A percentile compares a stretch with the other conserved stretches of the same genome.
These are phyloP conservation scores for Periophthalmodon schlosseri DNA, from an alignment of 2,113 vertebrate genomes.

Conservation along the genomic window DNA sequence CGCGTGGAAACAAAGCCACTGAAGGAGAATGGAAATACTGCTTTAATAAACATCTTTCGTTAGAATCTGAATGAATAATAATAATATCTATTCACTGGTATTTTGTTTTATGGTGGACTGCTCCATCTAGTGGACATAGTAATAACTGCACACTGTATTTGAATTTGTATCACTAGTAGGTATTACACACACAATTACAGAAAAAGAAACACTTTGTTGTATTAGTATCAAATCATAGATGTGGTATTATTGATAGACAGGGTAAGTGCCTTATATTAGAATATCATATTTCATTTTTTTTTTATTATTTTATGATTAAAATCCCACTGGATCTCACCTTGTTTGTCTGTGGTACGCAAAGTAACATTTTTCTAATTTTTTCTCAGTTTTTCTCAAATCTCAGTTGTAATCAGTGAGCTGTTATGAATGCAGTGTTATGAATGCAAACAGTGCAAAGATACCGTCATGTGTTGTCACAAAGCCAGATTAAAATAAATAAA, in stretches of 20 bases:
- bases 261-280: neutral
- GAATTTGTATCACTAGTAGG: slow-evolving; percentile 10
- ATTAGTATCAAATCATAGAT: slow-evolving; percentile 37
- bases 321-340: too few species aligned
- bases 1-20: slow-evolving; percentile 37
- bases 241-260: slow-evolving; percentile 6
- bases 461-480: too few species aligned
- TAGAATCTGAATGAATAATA: neutral
- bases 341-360: too few species aligned
- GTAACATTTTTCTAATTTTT: too few species aligned
- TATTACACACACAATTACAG: slow-evolving; percentile 29
- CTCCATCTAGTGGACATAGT: slow-evolving; percentile 23
- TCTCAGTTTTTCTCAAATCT: too few species aligned
- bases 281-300: too few species aligned
- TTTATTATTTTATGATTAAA: too few species aligned
- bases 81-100: slow-evolving; percentile 15
- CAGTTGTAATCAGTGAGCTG: too few species aligned
- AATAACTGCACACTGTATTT: slow-evolving; percentile 17
- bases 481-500: too few species aligned
- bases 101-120: slow-evolving; percentile 23
- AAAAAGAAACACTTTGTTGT: slow-evolving; percentile 25
- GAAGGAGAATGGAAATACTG: slow-evolving; percentile 13
- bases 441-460: too few species aligned
- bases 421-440: too few species aligned
- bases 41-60: slow-evolving; percentile 12